Evolutionary conservation across 2,113 vertebrate species (phyloP).

Genomic region (Amazona guildingii): DNA sequence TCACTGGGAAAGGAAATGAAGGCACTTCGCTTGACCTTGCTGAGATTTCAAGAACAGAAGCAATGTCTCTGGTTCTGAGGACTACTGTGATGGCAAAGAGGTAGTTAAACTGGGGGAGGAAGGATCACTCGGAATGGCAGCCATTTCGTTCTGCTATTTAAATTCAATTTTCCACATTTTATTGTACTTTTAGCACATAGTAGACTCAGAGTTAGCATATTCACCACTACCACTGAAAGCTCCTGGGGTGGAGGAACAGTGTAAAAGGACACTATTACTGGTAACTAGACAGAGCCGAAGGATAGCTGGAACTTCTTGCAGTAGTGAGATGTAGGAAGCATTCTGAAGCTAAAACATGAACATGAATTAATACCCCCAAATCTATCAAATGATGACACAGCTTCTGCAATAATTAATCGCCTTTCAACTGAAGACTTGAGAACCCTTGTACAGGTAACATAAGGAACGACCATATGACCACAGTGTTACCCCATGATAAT

Average conservation of each 20-base stretch:
- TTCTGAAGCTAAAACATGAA: background rate
- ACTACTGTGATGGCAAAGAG: background rate
- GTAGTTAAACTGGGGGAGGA: background rate
- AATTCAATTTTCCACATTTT: background rate
- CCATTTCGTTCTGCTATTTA: background rate
- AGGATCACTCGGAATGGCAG: background rate
- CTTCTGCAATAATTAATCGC: background rate
- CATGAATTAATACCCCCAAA: background rate
- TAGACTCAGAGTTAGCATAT: background rate
- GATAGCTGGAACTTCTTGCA: background rate
- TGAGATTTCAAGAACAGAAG: background rate
- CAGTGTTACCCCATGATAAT: background rate
- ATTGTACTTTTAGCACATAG: background rate
- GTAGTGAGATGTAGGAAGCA: background rate
- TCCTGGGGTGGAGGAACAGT: background rate
- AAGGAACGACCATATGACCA: background rate
- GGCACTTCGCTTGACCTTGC: background rate
- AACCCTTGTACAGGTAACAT: background rate
- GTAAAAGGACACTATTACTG: background rate
- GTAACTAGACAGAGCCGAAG: background rate
- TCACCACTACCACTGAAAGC: background rate
- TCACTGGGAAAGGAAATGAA: background rate
- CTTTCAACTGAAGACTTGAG: background rate
- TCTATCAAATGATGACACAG: background rate
- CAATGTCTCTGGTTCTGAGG: background rate